phyloP scores from a whole-genome alignment of 2,888 invertebrate genomes.

The Dryocosmus kuriphilus region DNA sequence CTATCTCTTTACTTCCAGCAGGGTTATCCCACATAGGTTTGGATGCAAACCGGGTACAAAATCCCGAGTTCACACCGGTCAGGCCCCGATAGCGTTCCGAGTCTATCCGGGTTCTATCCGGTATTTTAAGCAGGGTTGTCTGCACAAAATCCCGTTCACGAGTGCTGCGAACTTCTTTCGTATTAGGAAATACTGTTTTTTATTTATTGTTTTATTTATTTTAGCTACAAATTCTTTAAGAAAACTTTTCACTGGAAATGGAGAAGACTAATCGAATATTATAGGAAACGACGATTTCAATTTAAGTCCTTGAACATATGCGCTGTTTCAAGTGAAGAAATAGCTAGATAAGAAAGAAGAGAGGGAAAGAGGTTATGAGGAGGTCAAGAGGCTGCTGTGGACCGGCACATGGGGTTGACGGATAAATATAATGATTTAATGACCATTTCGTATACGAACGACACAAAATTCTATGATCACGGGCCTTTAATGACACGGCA shows the following conservation, averaged over 20 bases:
- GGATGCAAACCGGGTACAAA: too few species aligned
- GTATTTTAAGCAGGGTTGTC: too few species aligned
- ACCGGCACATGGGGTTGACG: conserved; percentile 71
- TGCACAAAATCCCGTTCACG: conserved; percentile 49
- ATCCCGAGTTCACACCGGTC: too few species aligned
- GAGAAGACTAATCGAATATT: background rate
- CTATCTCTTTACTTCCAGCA: too few species aligned
- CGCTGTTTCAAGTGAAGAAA: conserved; percentile 22
- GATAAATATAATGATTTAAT: conserved; percentile 76
- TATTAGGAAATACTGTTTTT: too few species aligned
- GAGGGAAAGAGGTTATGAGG: conserved; percentile 54
- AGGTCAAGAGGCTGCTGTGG: conserved; percentile 72
- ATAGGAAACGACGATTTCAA: conserved; percentile 44
- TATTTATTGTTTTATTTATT: too few species aligned
- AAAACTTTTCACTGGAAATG: background rate
- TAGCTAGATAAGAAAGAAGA: conserved; percentile 44
- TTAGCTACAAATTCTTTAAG: background rate
- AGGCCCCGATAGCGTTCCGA: too few species aligned
- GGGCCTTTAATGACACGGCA: conserved; percentile 75
- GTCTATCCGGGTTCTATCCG: too few species aligned
- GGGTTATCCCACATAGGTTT: too few species aligned
- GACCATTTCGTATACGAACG: conserved; percentile 75
- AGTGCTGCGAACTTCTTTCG: conserved; percentile 50
- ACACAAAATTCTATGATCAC: conserved; percentile 76
- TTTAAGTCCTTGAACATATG: background rate